Base-by-base conservation (phyloP, 2,797 vertebrate genomes). In the Molossus molossus region DNA sequence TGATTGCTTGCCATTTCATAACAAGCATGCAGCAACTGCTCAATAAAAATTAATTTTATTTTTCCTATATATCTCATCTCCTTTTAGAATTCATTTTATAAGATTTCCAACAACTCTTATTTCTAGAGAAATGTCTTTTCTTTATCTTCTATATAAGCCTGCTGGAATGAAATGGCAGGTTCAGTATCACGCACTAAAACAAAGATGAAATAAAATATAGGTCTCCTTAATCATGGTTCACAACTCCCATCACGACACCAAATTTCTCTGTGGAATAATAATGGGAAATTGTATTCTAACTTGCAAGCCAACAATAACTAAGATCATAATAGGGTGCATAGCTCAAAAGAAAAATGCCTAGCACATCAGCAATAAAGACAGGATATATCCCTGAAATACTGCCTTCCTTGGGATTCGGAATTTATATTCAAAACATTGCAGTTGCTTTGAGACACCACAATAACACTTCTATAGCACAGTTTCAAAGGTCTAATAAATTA, bases 401-500 rank as follows among this genome's bases (percentile, higher is more conserved):
- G 80, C 70, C 95, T 98, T 97, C 88, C 93, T 25, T 77, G 92
- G 82, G 96, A 67, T 85, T 97, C 75, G 90, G 84, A 96, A 96
- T 97, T 98, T 98, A 96, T 96, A 98, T 97, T 97, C 95, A 97
- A 97, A 98, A 97, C 69, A 58, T 37, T 90, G 76, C 87, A 90
- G 94, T 91, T 92, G 84, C 96, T 96, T 67, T 87, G 94, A 97
- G 87, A 97, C 73, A 96, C 82, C 75, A 96, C 83, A 96, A 40
- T 97, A 97, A 94, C 96, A 96, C 92, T 85, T 95, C 94, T 27
- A 94, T 86, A 96, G 96, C 80, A 87, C 37, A 73, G 81, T 97
- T 98, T 97, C 97, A 97, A 97, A 98, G 92, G 96, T 91, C 95
- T 98, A 97, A 98, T 98, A 97, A 98, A 98, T 98, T 97, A 98